A percentile compares a stretch with the other conserved stretches of the same genome.
Evolutionary conservation across 1,140 invertebrate genomes (phyloP).

Genomic region (Cryptotermes secundus): DNA sequence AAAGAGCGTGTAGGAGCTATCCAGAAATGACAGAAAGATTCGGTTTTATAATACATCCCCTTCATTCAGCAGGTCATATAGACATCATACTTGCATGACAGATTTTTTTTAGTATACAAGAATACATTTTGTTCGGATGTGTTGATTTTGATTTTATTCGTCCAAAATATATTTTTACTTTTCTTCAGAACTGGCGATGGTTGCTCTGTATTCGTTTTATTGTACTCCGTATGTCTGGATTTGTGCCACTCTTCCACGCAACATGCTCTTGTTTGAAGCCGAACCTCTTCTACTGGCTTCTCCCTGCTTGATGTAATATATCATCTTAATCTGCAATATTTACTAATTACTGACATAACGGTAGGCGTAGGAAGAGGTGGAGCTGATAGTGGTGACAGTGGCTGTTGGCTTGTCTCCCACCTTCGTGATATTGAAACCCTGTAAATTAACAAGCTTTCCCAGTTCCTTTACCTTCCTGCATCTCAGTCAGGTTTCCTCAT

Average conservation of each 20-base stretch:
- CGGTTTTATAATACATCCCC: too few species aligned
- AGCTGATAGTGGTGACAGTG: neutral
- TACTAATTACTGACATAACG: conserved; percentile 3
- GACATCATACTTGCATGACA: too few species aligned
- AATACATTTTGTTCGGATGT: too few species aligned
- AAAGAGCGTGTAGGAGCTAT: too few species aligned
- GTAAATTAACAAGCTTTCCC: conserved; percentile 11
- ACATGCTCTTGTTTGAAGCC: neutral
- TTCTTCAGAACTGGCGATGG: too few species aligned
- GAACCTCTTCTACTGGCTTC: neutral
- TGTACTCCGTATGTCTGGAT: neutral
- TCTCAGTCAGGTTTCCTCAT: neutral
- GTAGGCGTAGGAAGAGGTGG: neutral
- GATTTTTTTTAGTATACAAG: too few species aligned
- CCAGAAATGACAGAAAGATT: too few species aligned
- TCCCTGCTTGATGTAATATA: conserved; percentile 13
- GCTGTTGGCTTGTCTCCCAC: conserved; percentile 12
- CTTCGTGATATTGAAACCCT: conserved; percentile 11
- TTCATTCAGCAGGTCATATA: too few species aligned
- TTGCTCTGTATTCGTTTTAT: too few species aligned
- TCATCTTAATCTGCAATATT: conserved; percentile 20
- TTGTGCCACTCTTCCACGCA: neutral
- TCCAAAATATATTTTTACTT: too few species aligned
- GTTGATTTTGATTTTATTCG: too few species aligned
- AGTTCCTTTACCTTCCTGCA: neutral